These are phyloP conservation scores for Chesias legatella DNA, from an alignment of 2,888 invertebrate genomes.

Conservation along the genomic window DNA sequence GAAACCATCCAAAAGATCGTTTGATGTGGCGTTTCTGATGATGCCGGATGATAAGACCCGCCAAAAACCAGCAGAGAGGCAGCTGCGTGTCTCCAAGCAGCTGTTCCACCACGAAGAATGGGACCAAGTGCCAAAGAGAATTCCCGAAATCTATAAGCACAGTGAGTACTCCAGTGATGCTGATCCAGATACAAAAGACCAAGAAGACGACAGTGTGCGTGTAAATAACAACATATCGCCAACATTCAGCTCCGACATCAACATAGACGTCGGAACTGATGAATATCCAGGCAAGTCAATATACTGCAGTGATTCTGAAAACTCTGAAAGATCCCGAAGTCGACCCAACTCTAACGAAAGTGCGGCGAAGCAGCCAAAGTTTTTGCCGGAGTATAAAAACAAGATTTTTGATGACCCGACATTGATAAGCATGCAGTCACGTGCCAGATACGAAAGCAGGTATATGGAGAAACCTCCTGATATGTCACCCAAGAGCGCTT, in stretches of 20 bases:
- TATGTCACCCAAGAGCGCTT: conserved; percentile 86
- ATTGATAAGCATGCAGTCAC: conserved; percentile 72
- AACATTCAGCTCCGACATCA: conserved; percentile 70
- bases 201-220: conserved; percentile 66
- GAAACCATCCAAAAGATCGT: conserved; percentile 86
- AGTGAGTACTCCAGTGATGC: conserved; percentile 63
- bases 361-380: conserved; percentile 75
- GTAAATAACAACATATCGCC: conserved; percentile 72
- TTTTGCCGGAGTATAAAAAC: conserved; percentile 75
- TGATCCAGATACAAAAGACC: conserved; percentile 57
- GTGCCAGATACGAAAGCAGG: conserved; percentile 72
- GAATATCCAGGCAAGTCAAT: conserved; percentile 71
- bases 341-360: conserved; percentile 79
- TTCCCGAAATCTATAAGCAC: conserved; percentile 69
- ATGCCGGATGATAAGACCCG: conserved; percentile 91
- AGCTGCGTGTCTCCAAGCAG: conserved; percentile 74
- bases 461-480: conserved; percentile 69
- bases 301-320: conserved; percentile 76
- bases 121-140: conserved; percentile 65
- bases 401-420: conserved; percentile 83
- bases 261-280: conserved; percentile 76
- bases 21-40: conserved; percentile 94
- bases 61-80: conserved; percentile 81
- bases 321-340: conserved; percentile 71
- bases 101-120: conserved; percentile 72